These are phyloP conservation scores for Ormyrus labotus DNA, from an alignment of 2,888 invertebrate species.

Conservation along the genomic window DNA sequence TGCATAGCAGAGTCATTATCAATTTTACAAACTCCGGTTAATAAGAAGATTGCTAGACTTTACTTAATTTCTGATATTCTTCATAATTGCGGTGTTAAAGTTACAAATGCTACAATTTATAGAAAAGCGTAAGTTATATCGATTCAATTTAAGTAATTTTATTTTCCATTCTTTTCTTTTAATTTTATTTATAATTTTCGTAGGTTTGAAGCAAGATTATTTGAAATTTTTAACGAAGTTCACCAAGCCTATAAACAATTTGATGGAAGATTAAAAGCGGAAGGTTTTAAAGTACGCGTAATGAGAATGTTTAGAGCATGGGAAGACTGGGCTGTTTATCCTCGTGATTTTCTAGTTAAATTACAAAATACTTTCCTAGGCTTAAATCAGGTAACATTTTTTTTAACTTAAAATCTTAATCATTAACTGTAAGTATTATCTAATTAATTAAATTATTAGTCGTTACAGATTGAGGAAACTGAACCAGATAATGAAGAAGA, in stretches of 20 bases:
- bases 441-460: neutral
- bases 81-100: constrained; percentile 97
- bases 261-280: constrained; percentile 93
- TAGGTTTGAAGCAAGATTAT: constrained; percentile 89
- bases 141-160: neutral
- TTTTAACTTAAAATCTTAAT: constrained; percentile 6
- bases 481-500: constrained; percentile 80
- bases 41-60: constrained; percentile 93
- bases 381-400: constrained; percentile 75
- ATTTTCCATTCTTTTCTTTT: constrained; percentile 34
- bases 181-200: constrained; percentile 37
- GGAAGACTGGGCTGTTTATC: constrained; percentile 98
- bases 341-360: constrained; percentile 91
- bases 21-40: constrained; percentile 85
- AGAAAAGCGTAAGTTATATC: constrained; percentile 84
- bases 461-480: constrained; percentile 67
- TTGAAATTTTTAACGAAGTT: constrained; percentile 86
- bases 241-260: constrained; percentile 85
- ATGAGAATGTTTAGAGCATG: constrained; percentile 94
- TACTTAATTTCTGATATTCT: constrained; percentile 98
- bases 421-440: neutral
- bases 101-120: constrained; percentile 96
- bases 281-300: constrained; percentile 94
- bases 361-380: constrained; percentile 95
- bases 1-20: constrained; percentile 92